Conservation (phyloP, 2,888 invertebrate species). For the Parthenolecanium corni region DNA sequence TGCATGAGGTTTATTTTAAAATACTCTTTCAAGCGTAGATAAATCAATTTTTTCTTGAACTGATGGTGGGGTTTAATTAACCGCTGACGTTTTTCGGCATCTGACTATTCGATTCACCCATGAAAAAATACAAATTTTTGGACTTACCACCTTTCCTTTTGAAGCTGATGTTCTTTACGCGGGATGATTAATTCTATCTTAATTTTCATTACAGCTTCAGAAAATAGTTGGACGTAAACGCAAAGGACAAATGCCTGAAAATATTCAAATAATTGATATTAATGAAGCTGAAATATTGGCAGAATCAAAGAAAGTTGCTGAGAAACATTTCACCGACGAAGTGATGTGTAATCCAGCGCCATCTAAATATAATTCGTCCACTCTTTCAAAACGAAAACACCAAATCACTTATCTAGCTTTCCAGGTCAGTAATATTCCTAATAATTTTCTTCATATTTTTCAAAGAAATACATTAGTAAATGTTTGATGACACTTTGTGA, state of each 20-base stretch:
- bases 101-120: not conserved
- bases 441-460: not conserved
- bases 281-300: conserved; percentile 58
- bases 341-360: conserved; percentile 37
- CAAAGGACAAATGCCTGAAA: conserved; percentile 38
- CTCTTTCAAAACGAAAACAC: conserved; percentile 72
- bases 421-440: conserved; percentile 49
- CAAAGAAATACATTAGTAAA: not conserved
- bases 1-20: too few species aligned
- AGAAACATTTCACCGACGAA: conserved; percentile 65
- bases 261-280: conserved; percentile 20
- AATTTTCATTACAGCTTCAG: conserved; percentile 43
- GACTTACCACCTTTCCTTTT: too few species aligned
- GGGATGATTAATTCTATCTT: too few species aligned
- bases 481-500: not conserved
- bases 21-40: too few species aligned
- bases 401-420: conserved; percentile 92
- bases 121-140: not conserved
- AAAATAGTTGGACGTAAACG: conserved; percentile 57
- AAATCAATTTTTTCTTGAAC: too few species aligned
- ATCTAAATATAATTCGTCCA: conserved; percentile 39
- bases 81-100: not conserved
- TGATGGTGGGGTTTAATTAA: not conserved
- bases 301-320: conserved; percentile 69
- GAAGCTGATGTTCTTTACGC: too few species aligned